phyloP scores from a whole-genome alignment of 2,113 vertebrate genomes.

The Cinclus cinclus region DNA sequence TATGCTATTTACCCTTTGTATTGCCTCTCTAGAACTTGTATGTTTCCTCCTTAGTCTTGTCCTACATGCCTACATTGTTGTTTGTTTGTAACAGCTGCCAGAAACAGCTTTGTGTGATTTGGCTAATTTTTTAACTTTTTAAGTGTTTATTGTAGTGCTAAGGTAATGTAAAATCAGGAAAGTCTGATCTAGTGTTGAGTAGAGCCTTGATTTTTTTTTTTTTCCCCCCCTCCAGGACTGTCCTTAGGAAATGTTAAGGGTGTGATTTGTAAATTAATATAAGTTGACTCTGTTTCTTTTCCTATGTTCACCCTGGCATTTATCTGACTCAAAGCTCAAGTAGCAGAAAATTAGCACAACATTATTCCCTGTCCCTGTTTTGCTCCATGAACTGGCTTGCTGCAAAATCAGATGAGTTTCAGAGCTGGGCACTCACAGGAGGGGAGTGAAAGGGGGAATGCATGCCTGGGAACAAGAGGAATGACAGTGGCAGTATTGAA shows the following conservation, averaged over 20 bases:
- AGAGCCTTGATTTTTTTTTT: background rate
- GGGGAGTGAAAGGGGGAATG: background rate
- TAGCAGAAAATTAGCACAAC: background rate
- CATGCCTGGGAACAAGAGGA: background rate
- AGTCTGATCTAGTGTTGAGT: background rate
- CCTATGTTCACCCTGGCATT: background rate
- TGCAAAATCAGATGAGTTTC: background rate
- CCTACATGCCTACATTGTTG: background rate
- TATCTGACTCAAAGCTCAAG: background rate
- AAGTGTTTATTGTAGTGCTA: background rate
- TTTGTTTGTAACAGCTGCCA: background rate
- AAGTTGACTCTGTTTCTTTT: background rate
- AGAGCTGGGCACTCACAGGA: background rate
- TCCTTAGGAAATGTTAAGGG: background rate
- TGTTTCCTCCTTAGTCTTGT: background rate
- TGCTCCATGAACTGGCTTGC: background rate
- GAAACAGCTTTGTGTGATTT: background rate
- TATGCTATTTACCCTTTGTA: background rate
- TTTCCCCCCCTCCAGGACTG: background rate
- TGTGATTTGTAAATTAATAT: background rate
- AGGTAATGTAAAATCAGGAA: background rate
- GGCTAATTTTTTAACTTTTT: background rate
- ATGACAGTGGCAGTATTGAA: background rate
- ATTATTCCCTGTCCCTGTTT: background rate
- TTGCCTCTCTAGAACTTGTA: background rate